phyloP scores from a whole-genome alignment of 2,797 vertebrate species.

The Parotocinclus haroldoi region DNA sequence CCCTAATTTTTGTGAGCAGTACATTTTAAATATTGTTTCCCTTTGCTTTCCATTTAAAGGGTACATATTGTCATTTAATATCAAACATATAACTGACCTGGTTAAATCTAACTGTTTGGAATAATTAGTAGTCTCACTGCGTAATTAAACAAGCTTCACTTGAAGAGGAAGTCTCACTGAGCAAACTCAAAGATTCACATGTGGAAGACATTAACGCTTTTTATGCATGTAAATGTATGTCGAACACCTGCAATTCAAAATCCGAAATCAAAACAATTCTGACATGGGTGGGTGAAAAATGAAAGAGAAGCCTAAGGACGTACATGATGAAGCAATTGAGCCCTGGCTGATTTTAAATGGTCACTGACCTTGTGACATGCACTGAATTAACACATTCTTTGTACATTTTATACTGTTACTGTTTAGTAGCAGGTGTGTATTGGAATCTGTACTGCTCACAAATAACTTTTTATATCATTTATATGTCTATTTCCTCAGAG shows the following conservation, averaged over 20 bases:
- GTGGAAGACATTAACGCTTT: conserved; percentile 41
- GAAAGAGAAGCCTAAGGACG: conserved; percentile 2
- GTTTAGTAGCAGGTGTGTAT: too few relatives aligned
- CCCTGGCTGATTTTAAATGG: neutral
- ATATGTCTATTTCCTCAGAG: too few relatives aligned
- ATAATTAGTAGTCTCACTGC: too few relatives aligned
- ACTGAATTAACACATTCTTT: neutral
- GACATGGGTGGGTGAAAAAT: neutral
- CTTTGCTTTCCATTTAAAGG: too few relatives aligned
- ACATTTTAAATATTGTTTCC: too few relatives aligned
- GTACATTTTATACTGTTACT: neutral
- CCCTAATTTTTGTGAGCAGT: too few relatives aligned
- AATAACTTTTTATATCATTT: too few relatives aligned
- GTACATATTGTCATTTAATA: too few relatives aligned
- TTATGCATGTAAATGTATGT: conserved; percentile 44
- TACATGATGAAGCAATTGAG: conserved; percentile 12
- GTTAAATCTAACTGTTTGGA: too few relatives aligned
- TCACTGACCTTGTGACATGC: neutral
- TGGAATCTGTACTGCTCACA: too few relatives aligned
- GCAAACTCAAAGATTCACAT: conserved; percentile 22
- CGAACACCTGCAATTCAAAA: conserved; percentile 3
- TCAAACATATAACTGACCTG: too few relatives aligned
- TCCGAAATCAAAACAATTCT: neutral
- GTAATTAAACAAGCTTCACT: too few relatives aligned
- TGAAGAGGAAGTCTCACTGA: neutral